Evolutionary conservation across 2,888 invertebrate species (phyloP), one percentile per base, ranked within the genome.

Genomic region (Aelia acuminata): DNA sequence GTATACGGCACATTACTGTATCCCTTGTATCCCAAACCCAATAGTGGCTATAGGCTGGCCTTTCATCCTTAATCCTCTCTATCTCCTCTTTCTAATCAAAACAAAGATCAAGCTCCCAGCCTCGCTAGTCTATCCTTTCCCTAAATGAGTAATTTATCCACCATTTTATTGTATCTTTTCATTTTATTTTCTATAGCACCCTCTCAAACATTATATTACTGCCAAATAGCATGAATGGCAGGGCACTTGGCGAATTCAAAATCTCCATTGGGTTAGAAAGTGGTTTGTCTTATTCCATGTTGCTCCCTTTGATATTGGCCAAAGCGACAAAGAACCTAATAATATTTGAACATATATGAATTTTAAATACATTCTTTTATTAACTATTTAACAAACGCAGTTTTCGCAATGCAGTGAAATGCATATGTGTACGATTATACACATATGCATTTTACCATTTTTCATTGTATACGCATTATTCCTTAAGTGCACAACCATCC

Each of bases 1-100:
- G 53, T 85, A 85, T 85, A 85, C 85, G 85, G 57, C 85, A 85
- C 85, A 85, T 85, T 85, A 85, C 85, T 15, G 85, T 5, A 5
- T 43, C n/a, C n/a, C 7, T 47, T 43, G 39, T 75, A 80, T 80
- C 80, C 50, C 50, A 57, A 53, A 53, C 85, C 85, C 53, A 53
- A 85, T 53, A 53, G 49, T 50, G 57, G 39, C 53, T 85, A 39
- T 85, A 85, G n/a, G n/a, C n/a, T n/a, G n/a, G 35, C 85, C 53
- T 85, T 85, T 85, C 53, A 85, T 43, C 80, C 75, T 80, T 43
- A 80, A 80, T 80, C 43, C 80, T 43, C n/a, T 80, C n/a, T 43
- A 43, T 80, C 80, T 80, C 13, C 43, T n/a, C 80, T 80, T 43
- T 80, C 80, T n/a, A 43, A 80, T 80, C 80, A 80, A 80, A 80